Evolutionary conservation across 2,113 vertebrate species (phyloP), one percentile per base, ranked within the genome.

Genomic region (Campylomormyrus tamandua): DNA sequence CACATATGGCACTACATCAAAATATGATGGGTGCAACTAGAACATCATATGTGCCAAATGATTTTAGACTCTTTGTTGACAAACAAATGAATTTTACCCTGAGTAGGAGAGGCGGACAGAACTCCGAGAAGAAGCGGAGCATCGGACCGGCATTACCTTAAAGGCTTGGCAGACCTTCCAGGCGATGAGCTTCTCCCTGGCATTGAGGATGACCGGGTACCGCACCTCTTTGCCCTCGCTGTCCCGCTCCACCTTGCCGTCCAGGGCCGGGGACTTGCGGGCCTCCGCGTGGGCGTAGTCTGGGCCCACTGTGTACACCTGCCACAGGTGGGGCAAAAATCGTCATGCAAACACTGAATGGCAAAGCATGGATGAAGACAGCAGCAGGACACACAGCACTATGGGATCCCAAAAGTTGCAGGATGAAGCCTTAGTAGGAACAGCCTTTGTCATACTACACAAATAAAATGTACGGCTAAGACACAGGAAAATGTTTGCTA

Each of bases 141-240:
- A 4, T 10, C n/a, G 3, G 10, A 70, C n/a, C 1, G 3, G n/a
- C 50, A 48, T 90, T 95, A 98, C 97, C 96, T 98, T 98, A 93
- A 98, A 98, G 58, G 97, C 97, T 89, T 97, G 96, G 91, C 97
- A 98, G 83, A 98, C 97, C 96, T 97, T 98, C 97, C 97, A 97
- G 86, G 97, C 97, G 90, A 98, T 97, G 92, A 98, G 94, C 91
- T 98, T 98, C 93, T 98, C 97, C 90, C 97, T 95, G 90, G 97
- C 97, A 90, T 98, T 98, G 84, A 98, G 95, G 90, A 98, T 98
- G 88, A 98, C 97, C 49, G 97, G 97, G 87, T 98, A 98, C 6
- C 97, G 95, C 13, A 98, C 97, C 96, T 98, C 97, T 91, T 98
- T 98, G 87, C 97, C 97, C 95, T 98, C 97, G 52, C 97, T 97